phyloP scores from a whole-genome alignment of 2,113 vertebrate species.

The Percina caprodes region DNA sequence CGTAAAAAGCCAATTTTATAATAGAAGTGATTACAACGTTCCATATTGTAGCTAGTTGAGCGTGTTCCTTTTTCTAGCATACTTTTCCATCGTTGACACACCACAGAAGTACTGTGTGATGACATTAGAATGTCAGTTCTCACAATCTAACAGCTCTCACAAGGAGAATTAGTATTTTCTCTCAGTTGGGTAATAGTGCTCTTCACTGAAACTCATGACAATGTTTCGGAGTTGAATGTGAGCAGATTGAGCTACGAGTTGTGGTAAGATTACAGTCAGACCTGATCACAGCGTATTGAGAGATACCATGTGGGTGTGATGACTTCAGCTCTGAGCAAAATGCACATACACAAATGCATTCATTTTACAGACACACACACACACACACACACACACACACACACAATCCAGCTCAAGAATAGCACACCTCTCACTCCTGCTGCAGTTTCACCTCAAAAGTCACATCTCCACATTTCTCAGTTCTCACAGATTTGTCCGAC shows the following conservation, averaged over 20 bases:
- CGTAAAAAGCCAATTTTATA: conserved; percentile 10
- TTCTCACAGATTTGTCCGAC: conserved; percentile 36
- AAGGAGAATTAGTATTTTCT: conserved; percentile 10
- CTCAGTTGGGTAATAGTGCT: conserved; percentile 33
- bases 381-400: conserved; percentile 3
- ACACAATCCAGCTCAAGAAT: conserved; percentile 14
- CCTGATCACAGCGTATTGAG: conserved; percentile 38
- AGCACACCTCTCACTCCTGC: not conserved
- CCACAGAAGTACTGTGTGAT: conserved; percentile 18
- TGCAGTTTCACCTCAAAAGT: conserved; percentile 52
- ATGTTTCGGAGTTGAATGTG: conserved; percentile 38
- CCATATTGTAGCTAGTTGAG: not conserved
- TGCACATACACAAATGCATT: conserved; percentile 9
- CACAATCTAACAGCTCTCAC: conserved; percentile 40
- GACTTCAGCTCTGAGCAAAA: conserved; percentile 37
- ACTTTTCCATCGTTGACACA: conserved; percentile 15
- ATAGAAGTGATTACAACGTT: conserved; percentile 17
- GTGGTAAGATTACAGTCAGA: conserved; percentile 62
- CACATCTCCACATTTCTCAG: conserved; percentile 39
- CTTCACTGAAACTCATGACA: conserved; percentile 62
- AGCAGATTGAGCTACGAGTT: conserved; percentile 25
- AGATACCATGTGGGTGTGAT: conserved; percentile 58
- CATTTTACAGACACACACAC: not conserved
- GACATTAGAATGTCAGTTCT: conserved; percentile 47
- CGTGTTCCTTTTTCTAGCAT: not conserved